phyloP scores from a whole-genome alignment of 2,888 invertebrate species.

The Melanostoma scalare region DNA sequence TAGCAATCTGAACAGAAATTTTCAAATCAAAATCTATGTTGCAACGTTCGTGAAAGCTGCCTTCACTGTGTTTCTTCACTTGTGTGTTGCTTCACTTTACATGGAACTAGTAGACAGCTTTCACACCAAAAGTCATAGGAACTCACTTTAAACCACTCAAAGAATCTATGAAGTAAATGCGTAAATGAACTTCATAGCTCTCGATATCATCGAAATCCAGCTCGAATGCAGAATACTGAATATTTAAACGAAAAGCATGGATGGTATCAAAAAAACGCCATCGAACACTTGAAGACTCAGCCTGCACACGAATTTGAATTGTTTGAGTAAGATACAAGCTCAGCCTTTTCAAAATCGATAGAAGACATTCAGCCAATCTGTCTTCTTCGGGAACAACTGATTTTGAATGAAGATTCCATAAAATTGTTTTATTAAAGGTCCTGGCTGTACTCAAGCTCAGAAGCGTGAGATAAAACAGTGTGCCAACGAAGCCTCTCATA shows the following conservation, averaged over 20 bases:
- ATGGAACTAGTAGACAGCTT: neutral
- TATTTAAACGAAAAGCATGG: neutral
- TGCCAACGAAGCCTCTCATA: too few species aligned
- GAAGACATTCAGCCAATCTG: neutral
- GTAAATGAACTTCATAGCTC: neutral
- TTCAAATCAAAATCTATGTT: neutral
- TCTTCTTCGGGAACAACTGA: neutral
- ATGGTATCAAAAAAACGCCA: neutral
- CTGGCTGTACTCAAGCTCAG: too few species aligned
- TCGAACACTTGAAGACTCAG: neutral
- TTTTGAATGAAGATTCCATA: too few species aligned
- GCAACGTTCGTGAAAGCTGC: too few species aligned
- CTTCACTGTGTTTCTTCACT: neutral
- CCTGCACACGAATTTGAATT: conserved; percentile 4
- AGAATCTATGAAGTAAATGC: conserved; percentile 27
- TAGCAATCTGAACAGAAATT: neutral
- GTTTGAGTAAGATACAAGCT: neutral
- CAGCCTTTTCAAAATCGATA: neutral
- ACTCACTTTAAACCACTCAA: conserved; percentile 20
- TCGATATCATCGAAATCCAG: neutral
- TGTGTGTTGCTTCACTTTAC: too few species aligned
- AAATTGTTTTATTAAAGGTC: too few species aligned
- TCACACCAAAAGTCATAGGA: neutral
- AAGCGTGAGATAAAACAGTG: too few species aligned
- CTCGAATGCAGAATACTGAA: neutral